Base-by-base conservation (phyloP, 2,888 invertebrate genomes). In the Callimorpha dominula region DNA sequence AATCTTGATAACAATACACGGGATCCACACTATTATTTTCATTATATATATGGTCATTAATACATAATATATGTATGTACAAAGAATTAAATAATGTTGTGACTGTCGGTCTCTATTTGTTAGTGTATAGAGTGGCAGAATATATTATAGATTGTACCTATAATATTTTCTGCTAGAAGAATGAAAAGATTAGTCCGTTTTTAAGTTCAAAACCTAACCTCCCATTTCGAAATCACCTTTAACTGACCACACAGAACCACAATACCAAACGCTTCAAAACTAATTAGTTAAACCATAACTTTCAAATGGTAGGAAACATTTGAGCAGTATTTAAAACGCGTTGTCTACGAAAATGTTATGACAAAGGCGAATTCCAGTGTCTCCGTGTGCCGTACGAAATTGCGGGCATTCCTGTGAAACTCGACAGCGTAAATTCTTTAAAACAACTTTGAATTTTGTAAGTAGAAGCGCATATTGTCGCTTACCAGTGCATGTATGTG, bases 341-440 rank as follows among this genome's bases (percentile, higher is more conserved):
- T 77, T 78, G 79, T 76, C 74, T 78, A 77, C 76, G 81, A 80
- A 79, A 85, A 80, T 79, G 80, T 83, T 85, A 85, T 86, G 84
- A 86, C 83, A 84, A 84, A 85, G 84, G 77, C 73, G 74, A 80
- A 86, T 86, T 85, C 86, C 77, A 78, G 62, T 54, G 75, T 75
- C 75, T 74, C 43, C 66, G 75, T 42, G 68, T 71, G 68, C 67
- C 65, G 72, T 70, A 77, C 81, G 75, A 82, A 85, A 83, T 87
- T 85, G 79, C 82, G 70, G 70, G 76, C 80, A 87, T 86, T 82
- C 87, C 74, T 71, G 76, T 75, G 65, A 78, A 81, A 84, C 85
- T 81, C 74, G 65, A 12, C 78, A 65, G 73, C 70, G 76, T 71
- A 77, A 81, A 85, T 87, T 84, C 86, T 86, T 86, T 85, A 78